These are phyloP conservation scores for Eurytoma adleriae DNA, from an alignment of 2,888 invertebrate genomes.

Conservation along the genomic window DNA sequence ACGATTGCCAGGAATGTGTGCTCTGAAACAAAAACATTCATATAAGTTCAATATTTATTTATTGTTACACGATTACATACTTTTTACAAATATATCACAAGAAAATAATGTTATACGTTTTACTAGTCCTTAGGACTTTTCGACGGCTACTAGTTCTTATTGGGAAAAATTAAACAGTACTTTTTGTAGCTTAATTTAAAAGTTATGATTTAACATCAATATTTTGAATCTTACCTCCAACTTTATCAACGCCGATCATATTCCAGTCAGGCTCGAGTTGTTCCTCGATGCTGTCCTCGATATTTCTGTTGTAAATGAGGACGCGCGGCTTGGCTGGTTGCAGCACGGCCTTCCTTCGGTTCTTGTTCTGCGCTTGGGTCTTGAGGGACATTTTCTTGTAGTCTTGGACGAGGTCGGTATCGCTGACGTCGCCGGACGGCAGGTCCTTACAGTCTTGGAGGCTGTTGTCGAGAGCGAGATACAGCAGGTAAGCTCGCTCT, in stretches of 20 bases:
- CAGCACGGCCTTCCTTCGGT: slow-evolving; percentile 77
- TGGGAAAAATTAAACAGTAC: no score
- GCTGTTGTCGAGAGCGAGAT: slow-evolving; percentile 85
- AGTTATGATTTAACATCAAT: no score
- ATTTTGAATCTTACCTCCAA: slow-evolving; percentile 73
- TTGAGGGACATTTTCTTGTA: slow-evolving; percentile 80
- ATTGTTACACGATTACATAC: no score
- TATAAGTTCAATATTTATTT: no score
- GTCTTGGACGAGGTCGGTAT: slow-evolving; percentile 87
- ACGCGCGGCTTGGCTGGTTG: slow-evolving; percentile 82
- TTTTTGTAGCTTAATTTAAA: no score
- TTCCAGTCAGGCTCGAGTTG: slow-evolving; percentile 81
- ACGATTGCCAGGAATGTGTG: slow-evolving; percentile 82
- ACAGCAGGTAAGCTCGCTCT: slow-evolving; percentile 86
- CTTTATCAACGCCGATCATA: slow-evolving; percentile 79
- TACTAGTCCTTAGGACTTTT: neutral
- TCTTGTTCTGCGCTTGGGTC: slow-evolving; percentile 69
- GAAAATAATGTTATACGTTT: no score
- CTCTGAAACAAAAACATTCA: slow-evolving; percentile 69
- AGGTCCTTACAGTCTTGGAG: slow-evolving; percentile 89
- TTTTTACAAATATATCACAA: neutral
- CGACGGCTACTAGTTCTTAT: no score
- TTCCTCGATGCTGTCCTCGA: slow-evolving; percentile 76
- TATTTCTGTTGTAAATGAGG: slow-evolving; percentile 80
- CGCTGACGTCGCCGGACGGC: slow-evolving; percentile 81